Base-by-base conservation (phyloP, 2,113 vertebrate genomes). In the Zapus hudsonius region DNA sequence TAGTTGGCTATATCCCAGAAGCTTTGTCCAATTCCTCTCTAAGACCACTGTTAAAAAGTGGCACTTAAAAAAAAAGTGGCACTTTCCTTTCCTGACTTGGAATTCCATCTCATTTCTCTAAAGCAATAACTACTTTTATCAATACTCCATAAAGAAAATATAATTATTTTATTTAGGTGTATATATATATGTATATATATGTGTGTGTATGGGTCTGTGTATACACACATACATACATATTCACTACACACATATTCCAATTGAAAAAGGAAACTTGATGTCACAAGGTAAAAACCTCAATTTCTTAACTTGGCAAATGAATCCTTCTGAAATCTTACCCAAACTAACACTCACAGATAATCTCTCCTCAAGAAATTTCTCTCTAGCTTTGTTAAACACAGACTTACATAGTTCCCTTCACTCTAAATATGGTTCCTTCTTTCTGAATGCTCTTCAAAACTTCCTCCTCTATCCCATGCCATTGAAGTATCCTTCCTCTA, bases 1-100 rank as follows among this genome's bases (percentile, higher is more conserved):
- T 66, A 84, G 52, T 64, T 80, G 72, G 52, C 25, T 72, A 89
- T 52, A 91, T 73, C 42, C 70, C 40, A 85, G 66, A 90, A 87
- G 36, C 42, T 89, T 42, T 66, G 83, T 67, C 29, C 75, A 84
- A 55, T 69, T 40, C 61, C 89, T 52, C 44, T 67, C 61, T 19
- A 92, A 85, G 66, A 44, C 15, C 27, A 63, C 16, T 66, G 9
- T 84, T 36, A 89, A 1, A 52, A 52, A 52, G 52, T 52, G 52
- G 52, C 16, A 52, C 52, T 52, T 52, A n/a, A n/a, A n/a, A n/a
- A n/a, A n/a, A n/a, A n/a, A 80, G 40, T 64, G 36, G 83, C 40
- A 64, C 75, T 33, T 64, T 44, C 85, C 92, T 80, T 36, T 17
- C 61, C 52, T 81, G 36, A 92, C 23, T 75, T 74, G 33, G 33